Percentiles rank a stretch among this genome's conserved stretches.
Conservation (phyloP, 1,140 invertebrate species). For the Leguminivora glycinivorella region DNA sequence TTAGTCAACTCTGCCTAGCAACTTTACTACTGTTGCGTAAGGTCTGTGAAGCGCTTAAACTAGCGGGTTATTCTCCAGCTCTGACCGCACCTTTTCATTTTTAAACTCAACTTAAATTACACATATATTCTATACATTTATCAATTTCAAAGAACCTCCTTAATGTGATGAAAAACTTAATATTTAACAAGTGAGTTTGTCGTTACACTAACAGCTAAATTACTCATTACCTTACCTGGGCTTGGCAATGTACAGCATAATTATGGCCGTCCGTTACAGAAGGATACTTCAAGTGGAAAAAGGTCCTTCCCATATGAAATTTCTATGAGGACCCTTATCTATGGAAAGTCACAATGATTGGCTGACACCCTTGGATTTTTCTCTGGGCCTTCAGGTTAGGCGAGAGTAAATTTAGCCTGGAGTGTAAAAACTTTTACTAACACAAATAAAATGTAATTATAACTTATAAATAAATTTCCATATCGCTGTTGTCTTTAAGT, state of each 20-base stretch:
- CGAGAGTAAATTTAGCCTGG: neutral
- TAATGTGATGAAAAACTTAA: too few relatives aligned
- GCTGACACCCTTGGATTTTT: neutral
- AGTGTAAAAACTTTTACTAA: neutral
- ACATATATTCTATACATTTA: neutral
- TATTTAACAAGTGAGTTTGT: too few relatives aligned
- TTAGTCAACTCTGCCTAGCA: too few relatives aligned
- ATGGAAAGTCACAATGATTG: too few relatives aligned
- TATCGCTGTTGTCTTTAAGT: neutral
- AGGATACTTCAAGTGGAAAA: too few relatives aligned
- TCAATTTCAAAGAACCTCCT: neutral
- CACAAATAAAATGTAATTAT: neutral
- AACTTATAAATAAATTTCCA: neutral
- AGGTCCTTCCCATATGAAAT: too few relatives aligned
- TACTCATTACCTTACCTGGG: neutral
- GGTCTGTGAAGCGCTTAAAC: too few relatives aligned
- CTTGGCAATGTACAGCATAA: too few relatives aligned
- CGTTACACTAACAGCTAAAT: neutral
- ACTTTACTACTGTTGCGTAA: too few relatives aligned
- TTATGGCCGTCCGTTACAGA: too few relatives aligned
- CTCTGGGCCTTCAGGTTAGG: neutral
- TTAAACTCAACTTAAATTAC: neutral
- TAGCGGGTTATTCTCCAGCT: too few relatives aligned
- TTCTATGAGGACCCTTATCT: too few relatives aligned
- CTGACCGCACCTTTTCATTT: neutral